Conservation (phyloP, 2,797 vertebrate species). For the Phrynocephalus forsythii region DNA sequence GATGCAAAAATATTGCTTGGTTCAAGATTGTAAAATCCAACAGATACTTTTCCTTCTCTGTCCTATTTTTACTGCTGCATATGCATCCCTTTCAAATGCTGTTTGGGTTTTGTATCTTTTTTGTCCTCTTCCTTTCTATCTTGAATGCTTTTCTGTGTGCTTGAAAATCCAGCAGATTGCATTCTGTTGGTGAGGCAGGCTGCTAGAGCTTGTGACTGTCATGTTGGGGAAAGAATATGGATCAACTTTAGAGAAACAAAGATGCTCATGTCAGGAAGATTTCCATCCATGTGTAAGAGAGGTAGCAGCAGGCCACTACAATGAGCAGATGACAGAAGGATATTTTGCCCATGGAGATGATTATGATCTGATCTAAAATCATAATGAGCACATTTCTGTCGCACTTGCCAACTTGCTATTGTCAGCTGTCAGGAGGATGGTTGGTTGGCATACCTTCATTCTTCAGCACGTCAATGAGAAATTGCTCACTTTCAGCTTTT, state of each 20-base stretch:
- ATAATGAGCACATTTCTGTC: conserved; percentile 22
- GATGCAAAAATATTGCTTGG: no score
- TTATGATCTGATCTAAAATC: conserved; percentile 28
- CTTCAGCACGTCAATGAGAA: not conserved
- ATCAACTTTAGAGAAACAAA: not conserved
- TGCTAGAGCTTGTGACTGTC: not conserved
- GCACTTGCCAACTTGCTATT: not conserved
- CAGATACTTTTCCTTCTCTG: no score
- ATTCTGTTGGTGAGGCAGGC: no score
- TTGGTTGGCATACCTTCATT: not conserved
- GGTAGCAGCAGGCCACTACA: not conserved
- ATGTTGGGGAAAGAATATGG: not conserved
- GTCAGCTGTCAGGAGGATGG: not conserved
- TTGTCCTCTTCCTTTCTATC: not conserved
- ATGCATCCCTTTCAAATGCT: not conserved
- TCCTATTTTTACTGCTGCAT: no score
- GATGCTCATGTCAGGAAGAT: not conserved
- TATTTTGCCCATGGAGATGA: not conserved
- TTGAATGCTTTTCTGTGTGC: not conserved
- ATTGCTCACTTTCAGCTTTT: not conserved
- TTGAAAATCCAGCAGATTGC: not conserved
- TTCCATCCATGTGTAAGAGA: not conserved
- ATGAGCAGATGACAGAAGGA: conserved; percentile 10
- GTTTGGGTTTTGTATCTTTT: not conserved
- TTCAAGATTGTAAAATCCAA: no score